Base-by-base conservation (phyloP, 2,888 invertebrate genomes). In the Automeris io region DNA sequence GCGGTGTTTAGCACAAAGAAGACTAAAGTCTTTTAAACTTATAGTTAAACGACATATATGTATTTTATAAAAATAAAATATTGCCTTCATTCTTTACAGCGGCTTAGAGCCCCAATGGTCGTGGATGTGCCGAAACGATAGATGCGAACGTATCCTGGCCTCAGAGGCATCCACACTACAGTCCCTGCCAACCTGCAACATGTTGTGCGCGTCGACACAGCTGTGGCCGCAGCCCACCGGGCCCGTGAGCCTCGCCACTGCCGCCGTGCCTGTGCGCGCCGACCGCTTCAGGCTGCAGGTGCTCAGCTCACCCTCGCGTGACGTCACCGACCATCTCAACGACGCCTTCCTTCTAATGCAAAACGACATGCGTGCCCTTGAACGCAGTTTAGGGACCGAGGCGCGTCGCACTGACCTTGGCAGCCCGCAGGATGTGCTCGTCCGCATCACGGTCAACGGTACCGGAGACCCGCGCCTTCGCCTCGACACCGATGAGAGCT, bases 211-310 rank as follows among this genome's bases (percentile, higher is more conserved):
- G 18, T 88, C 90, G 39, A 88, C 89, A 18, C 91, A 93, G 52
- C 87, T 94, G 18, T 95, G 94, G 95, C 95, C 95, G 18, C 91
- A 91, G 70, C 94, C 95, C 35, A 93, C 93, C 2, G 91, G 92
- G 0, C 90, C 90, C 41, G 89, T 92, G 19, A 86, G 89, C 46
- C 86, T 94, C 16, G 92, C 91, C 47, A 89, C 89, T 11, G 89
- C 89, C 38, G 91, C 91, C 16, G 82, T 90, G 12, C 88, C 89
- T 18, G 90, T 92, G 47, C 76, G 85, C 38, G 76, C 88, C 9
- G 75, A 87, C 41, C 82, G 83, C 35, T 72, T 92, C 42, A 69
- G 76, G 8, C 74, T 90, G 33, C 75, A 87, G 43, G 67, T 87
- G 4, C 38, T 61, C 2, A 50, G 75, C 1, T 62, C 73, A 5